Conservation (phyloP, 2,113 vertebrate genomes). For the Phoxinus phoxinus region DNA sequence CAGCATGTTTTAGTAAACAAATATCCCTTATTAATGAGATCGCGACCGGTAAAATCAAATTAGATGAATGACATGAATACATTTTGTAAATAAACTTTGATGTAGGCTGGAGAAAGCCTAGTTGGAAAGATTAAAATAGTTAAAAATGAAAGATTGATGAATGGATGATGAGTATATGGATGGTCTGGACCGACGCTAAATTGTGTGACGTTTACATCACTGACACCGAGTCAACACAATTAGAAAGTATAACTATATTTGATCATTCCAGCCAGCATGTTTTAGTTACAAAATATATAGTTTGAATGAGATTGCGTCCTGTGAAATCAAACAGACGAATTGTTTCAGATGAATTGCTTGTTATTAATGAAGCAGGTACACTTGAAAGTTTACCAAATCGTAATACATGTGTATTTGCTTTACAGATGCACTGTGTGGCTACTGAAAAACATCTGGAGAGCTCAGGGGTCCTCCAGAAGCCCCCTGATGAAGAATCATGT, state of each 20-base stretch:
- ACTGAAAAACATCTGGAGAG: conserved; percentile 48
- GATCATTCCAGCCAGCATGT: no score
- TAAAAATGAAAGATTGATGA: neutral
- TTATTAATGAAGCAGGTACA: neutral
- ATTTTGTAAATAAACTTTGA: neutral
- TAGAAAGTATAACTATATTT: neutral
- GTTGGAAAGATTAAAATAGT: neutral
- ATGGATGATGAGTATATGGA: no score
- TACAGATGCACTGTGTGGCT: conserved; percentile 40
- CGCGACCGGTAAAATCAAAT: neutral
- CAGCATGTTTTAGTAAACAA: neutral
- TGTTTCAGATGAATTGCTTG: neutral
- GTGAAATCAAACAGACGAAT: neutral
- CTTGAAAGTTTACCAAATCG: neutral
- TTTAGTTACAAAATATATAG: neutral
- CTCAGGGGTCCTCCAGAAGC: conserved; percentile 71
- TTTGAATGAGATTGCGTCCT: no score
- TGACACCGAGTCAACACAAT: neutral
- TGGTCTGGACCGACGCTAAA: no score
- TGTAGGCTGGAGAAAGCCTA: neutral
- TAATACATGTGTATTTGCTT: conserved; percentile 8
- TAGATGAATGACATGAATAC: neutral
- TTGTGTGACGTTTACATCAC: no score
- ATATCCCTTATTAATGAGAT: neutral
- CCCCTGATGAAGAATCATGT: conserved; percentile 72